Base-by-base conservation (phyloP, 2,888 invertebrate genomes). In the Charanyca ferruginea region DNA sequence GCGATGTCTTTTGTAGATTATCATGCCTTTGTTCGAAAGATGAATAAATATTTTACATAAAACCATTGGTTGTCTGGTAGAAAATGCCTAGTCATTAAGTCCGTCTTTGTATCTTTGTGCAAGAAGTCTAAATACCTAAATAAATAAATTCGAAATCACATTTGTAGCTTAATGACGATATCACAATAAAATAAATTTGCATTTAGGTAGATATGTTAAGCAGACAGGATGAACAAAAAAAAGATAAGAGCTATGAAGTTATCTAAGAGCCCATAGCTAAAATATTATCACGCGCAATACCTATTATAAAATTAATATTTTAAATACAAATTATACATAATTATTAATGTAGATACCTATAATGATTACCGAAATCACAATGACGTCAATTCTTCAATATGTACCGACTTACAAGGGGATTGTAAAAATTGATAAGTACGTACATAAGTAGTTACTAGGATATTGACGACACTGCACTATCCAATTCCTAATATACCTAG, bases 361-460 rank as follows among this genome's bases (percentile, higher is more conserved):
- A 59, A 32, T 68, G 35, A 68, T 53, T 60, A 52, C 41, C 52
- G 16, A 68, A 68, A 68, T 68, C 60, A 35, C 23, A 11, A 41
- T 69, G 67, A 69, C 70, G 70, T 62, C 49, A 62, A 54, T 38
- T 16, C 25, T 28, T 28, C 22, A 51, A 38, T 23, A 35, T 5
- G 4, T 41, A 52, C n/a, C 6, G 52, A 67, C 16, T 16, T 54
- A 9, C 3, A 69, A n/a, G 20, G 28, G 28, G 13, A 67, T 53
- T 49, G 35, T 18, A 48, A 9, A 28, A 35, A 53, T 11, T 53
- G 69, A 69, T 69, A 69, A 61, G 22, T 61, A 18, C 18, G 7
- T 42, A n/a, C n/a, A n/a, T 1, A 16, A 48, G 3, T 16, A 20
- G 16, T 6, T 11, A 22, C 20, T 11, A 28, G 9, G 16, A 53